A percentile compares a stretch with the other conserved stretches of the same genome.
phyloP scores from a whole-genome alignment of 2,888 invertebrate species.

The Linnaemya tessellans region DNA sequence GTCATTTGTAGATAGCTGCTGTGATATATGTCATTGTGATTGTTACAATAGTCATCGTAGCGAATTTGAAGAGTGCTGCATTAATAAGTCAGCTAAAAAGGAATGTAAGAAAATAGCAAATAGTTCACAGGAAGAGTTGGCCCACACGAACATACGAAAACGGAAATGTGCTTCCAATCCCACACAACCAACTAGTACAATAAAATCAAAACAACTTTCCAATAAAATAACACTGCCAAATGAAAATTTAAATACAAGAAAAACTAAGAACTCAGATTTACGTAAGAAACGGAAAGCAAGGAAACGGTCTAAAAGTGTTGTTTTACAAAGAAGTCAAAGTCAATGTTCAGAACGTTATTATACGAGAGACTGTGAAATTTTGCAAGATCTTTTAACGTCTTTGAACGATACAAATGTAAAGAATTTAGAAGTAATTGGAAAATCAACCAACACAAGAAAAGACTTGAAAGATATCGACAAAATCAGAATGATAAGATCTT shows the following conservation, averaged over 20 bases:
- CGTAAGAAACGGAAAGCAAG: constrained; percentile 58
- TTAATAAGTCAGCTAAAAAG: constrained; percentile 38
- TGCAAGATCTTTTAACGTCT: constrained; percentile 75
- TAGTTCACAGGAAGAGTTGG: constrained; percentile 15
- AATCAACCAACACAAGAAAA: constrained; percentile 50
- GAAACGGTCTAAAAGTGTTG: constrained; percentile 79
- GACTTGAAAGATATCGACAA: constrained; percentile 72
- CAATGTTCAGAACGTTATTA: constrained; percentile 66
- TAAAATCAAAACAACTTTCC: constrained; percentile 48
- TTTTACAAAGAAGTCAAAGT: constrained; percentile 74
- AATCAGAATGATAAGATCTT: constrained; percentile 56
- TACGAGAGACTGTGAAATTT: constrained; percentile 79
- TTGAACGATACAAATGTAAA: constrained; percentile 66
- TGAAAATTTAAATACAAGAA: constrained; percentile 59
- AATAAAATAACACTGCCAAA: constrained; percentile 59
- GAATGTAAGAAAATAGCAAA: constrained; percentile 28
- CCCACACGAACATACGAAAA: constrained; percentile 51
- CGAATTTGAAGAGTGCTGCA: constrained; percentile 70
- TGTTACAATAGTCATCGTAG: constrained; percentile 81
- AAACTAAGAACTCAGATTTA: constrained; percentile 45
- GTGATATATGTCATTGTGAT: constrained; percentile 82
- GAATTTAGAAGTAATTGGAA: constrained; percentile 75
- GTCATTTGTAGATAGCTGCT: constrained; percentile 79
- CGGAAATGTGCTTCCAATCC: constrained; percentile 61
- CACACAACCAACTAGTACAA: constrained; percentile 12